Evolutionary conservation across 2,797 vertebrate genomes (phyloP).

Genomic region (Amblyopsis hoosieri): DNA sequence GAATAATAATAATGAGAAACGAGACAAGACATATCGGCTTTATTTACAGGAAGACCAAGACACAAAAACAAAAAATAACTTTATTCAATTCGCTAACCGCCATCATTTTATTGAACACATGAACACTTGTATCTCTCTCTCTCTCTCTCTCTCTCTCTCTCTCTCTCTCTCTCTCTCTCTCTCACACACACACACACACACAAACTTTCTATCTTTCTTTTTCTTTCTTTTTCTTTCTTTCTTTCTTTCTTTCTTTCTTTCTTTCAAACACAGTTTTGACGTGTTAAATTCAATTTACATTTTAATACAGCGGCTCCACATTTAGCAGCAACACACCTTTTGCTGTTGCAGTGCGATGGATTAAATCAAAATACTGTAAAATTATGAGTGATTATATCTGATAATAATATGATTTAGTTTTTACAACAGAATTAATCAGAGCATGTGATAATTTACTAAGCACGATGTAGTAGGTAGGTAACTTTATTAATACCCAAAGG

Average conservation of each 20-base stretch:
- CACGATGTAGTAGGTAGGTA: too few species aligned
- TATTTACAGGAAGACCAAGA: constrained; percentile 2
- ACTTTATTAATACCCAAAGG: too few species aligned
- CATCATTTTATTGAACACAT: too few species aligned
- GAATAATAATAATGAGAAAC: constrained; percentile 17
- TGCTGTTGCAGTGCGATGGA: too few species aligned
- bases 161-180: not conserved
- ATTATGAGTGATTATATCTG: too few species aligned
- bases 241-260: not conserved
- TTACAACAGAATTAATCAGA: too few species aligned
- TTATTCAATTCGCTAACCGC: constrained; percentile 50
- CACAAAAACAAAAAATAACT: constrained; percentile 23
- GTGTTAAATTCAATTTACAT: too few species aligned
- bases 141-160: not conserved
- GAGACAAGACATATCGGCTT: constrained; percentile 33
- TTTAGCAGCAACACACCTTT: too few species aligned
- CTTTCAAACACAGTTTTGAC: not conserved
- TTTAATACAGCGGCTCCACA: not conserved
- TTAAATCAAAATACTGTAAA: too few species aligned
- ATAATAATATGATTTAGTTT: too few species aligned
- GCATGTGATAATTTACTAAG: too few species aligned
- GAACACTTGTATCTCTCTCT: constrained; percentile 2
- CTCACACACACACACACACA: not conserved
- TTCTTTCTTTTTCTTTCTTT: constrained; percentile 5
- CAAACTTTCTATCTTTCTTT: not conserved